Conservation (phyloP, 2,888 invertebrate genomes). For the Emmelina monodactyla region DNA sequence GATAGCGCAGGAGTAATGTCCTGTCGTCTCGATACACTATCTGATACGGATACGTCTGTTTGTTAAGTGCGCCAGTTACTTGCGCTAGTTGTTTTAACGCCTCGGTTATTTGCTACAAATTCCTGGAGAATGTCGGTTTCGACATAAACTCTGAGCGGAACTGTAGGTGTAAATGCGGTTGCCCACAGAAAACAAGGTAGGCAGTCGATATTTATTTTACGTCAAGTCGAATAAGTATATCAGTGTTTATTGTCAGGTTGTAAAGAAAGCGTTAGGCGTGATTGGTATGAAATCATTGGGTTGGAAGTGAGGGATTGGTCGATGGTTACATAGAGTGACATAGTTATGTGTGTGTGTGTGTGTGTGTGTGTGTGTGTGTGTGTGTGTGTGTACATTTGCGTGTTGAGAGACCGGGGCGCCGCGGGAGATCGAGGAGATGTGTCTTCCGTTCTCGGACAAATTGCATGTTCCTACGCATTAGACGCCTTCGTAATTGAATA, state of each 20-base stretch:
- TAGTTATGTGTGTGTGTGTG: constrained; percentile 7
- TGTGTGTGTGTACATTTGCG: too few relatives aligned
- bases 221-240: constrained; percentile 44
- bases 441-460: constrained; percentile 35
- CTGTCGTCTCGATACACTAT: constrained; percentile 58
- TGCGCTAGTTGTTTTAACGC: constrained; percentile 61
- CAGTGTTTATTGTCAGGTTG: constrained; percentile 31
- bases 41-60: constrained; percentile 65
- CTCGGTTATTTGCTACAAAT: constrained; percentile 59
- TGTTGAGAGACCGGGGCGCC: too few relatives aligned
- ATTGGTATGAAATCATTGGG: not conserved
- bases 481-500: constrained; percentile 49
- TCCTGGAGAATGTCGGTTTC: constrained; percentile 56
- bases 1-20: constrained; percentile 62
- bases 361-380: constrained; percentile 1
- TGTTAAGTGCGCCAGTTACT: constrained; percentile 63
- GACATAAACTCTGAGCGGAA: constrained; percentile 59
- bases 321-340: not conserved
- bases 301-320: not conserved
- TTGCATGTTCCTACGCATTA: too few relatives aligned
- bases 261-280: constrained; percentile 22
- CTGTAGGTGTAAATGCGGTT: constrained; percentile 61
- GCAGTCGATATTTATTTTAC: constrained; percentile 48
- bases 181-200: constrained; percentile 38
- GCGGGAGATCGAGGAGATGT: constrained; percentile 35